Percentiles rank a stretch among this genome's conserved stretches.
phyloP scores from a whole-genome alignment of 2,113 vertebrate species.

The Equus przewalskii region DNA sequence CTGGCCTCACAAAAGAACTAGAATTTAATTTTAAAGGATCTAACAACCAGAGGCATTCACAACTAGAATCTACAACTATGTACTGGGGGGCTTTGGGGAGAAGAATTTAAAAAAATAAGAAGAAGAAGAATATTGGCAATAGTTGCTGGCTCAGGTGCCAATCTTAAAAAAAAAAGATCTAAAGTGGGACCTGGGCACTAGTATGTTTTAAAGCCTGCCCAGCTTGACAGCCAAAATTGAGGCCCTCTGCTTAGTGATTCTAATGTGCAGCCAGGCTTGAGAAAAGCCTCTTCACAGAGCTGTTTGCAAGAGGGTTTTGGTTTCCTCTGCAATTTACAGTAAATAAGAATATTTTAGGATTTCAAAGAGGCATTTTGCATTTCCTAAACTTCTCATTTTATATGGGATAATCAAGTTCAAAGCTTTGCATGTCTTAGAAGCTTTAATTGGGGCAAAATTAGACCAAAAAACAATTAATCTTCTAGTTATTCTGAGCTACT shows the following conservation, averaged over 20 bases:
- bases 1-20: not conserved
- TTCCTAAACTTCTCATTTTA: not conserved
- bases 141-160: too few relatives aligned
- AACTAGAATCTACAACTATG: too few relatives aligned
- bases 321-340: not conserved
- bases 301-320: slow-evolving; percentile 8
- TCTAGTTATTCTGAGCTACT: not conserved
- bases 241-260: not conserved
- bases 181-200: not conserved
- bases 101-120: too few relatives aligned
- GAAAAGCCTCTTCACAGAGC: not conserved
- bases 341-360: not conserved
- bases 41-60: not conserved
- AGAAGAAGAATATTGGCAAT: too few relatives aligned
- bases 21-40: slow-evolving; percentile 17
- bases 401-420: not conserved
- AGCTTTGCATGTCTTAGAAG: slow-evolving; percentile 9
- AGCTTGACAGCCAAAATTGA: not conserved
- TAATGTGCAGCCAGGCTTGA: not conserved
- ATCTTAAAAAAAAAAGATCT: not conserved
- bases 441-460: not conserved
- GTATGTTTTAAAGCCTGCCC: not conserved
- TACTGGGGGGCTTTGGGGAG: too few relatives aligned
- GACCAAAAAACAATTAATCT: not conserved
- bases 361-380: not conserved